Evolutionary conservation across 1,140 invertebrate species (phyloP).

Genomic region (Ips typographus): DNA sequence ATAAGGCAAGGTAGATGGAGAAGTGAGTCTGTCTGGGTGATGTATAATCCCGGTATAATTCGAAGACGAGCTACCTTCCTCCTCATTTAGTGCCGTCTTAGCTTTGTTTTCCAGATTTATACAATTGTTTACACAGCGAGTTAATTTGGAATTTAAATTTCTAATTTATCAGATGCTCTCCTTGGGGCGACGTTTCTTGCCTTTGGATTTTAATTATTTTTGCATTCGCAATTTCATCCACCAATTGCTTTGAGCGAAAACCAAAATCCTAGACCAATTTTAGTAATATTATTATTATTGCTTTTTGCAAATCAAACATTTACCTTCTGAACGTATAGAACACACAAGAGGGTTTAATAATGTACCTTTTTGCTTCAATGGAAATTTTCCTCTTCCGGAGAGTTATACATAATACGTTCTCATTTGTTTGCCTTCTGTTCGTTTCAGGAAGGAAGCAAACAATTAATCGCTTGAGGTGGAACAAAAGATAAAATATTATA

Average conservation of each 20-base stretch:
- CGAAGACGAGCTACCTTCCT: slow-evolving; percentile 46
- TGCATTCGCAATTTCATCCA: not conserved
- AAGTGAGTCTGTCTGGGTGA: slow-evolving; percentile 43
- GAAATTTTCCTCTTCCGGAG: slow-evolving; percentile 11
- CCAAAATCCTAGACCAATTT: not conserved
- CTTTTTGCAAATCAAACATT: slow-evolving; percentile 16
- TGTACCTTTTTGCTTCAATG: slow-evolving; percentile 7
- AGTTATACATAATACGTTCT: slow-evolving; percentile 19
- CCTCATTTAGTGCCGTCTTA: slow-evolving; percentile 48
- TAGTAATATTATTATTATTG: slow-evolving; percentile 8
- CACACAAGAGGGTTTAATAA: slow-evolving; percentile 14
- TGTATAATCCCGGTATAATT: slow-evolving; percentile 49
- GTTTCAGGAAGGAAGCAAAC: slow-evolving; percentile 13
- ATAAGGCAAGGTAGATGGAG: slow-evolving; percentile 50
- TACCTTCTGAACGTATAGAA: slow-evolving; percentile 10
- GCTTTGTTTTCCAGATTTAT: slow-evolving; percentile 52
- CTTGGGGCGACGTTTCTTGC: slow-evolving; percentile 3
- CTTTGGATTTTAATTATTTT: slow-evolving; percentile 19
- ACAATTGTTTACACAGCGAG: slow-evolving; percentile 53
- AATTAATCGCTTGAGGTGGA: slow-evolving; percentile 26
- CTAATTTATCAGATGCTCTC: slow-evolving; percentile 49
- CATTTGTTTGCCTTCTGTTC: slow-evolving; percentile 18
- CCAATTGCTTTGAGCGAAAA: slow-evolving; percentile 4
- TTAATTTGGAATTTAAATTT: slow-evolving; percentile 54
- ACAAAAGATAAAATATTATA: not conserved